Percentiles rank a stretch among this genome's conserved stretches.
These are phyloP conservation scores for Agrochola lychnidis DNA, from an alignment of 2,888 invertebrate species.

Conservation along the genomic window DNA sequence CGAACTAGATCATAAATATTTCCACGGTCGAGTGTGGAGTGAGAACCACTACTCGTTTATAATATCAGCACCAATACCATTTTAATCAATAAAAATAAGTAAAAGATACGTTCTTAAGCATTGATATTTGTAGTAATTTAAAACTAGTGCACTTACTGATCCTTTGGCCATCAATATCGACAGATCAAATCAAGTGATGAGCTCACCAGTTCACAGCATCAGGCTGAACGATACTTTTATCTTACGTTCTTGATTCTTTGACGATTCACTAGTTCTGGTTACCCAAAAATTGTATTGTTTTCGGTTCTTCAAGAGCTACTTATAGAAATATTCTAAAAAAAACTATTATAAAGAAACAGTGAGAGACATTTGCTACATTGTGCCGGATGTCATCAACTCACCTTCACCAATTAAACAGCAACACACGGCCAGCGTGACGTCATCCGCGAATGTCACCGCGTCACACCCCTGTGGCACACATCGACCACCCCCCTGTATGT, in stretches of 20 bases:
- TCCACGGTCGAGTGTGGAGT: slow-evolving; percentile 15
- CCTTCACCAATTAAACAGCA: slow-evolving; percentile 4
- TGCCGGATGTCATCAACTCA: neutral
- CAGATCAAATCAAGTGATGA: neutral
- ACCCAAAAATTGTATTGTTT: neutral
- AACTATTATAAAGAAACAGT: neutral
- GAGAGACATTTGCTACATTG: neutral
- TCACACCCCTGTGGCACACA: slow-evolving; percentile 27
- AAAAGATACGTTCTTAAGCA: neutral
- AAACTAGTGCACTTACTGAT: neutral
- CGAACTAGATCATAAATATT: slow-evolving; percentile 46
- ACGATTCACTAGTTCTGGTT: neutral
- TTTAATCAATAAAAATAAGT: neutral
- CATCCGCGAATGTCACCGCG: slow-evolving; percentile 19
- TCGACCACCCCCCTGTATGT: neutral
- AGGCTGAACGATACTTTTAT: neutral
- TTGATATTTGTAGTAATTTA: neutral
- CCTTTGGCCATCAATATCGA: neutral
- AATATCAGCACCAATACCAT: neutral
- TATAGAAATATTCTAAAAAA: neutral
- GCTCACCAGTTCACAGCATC: neutral
- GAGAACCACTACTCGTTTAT: slow-evolving; percentile 3
- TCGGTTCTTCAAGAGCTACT: neutral
- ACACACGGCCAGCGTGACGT: slow-evolving; percentile 23
- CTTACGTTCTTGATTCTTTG: neutral